A percentile compares a stretch with the other conserved stretches of the same genome.
phyloP scores from a whole-genome alignment of 1,140 invertebrate species.

The Drosophila cardini region DNA sequence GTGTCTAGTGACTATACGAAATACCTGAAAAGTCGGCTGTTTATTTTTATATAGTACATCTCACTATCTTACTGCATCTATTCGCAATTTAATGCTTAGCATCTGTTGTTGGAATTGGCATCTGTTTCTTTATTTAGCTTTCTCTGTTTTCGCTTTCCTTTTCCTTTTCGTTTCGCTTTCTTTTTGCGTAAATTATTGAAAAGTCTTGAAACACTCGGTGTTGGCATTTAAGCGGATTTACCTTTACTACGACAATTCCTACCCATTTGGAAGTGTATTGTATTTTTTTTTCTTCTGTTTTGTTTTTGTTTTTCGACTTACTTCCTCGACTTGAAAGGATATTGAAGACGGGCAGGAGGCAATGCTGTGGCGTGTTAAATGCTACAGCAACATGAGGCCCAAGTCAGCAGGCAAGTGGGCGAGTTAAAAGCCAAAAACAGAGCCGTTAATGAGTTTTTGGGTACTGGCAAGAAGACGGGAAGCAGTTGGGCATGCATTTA shows the following conservation, averaged over 20 bases:
- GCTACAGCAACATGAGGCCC: constrained; percentile 34
- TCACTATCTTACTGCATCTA: constrained; percentile 43
- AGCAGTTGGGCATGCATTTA: constrained; percentile 58
- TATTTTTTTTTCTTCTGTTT: not conserved
- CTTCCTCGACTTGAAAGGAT: constrained; percentile 35
- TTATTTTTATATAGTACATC: constrained; percentile 53
- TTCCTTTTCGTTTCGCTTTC: constrained; percentile 13
- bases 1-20: constrained; percentile 20
- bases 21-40: constrained; percentile 32
- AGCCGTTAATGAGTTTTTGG: constrained; percentile 74
- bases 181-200: constrained; percentile 72
- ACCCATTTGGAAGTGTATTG: not conserved
- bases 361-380: constrained; percentile 52
- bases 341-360: constrained; percentile 34
- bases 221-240: constrained; percentile 66
- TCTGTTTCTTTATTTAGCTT: constrained; percentile 21
- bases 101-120: constrained; percentile 48
- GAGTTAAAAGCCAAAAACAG: constrained; percentile 62
- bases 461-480: constrained; percentile 1
- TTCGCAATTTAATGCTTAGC: constrained; percentile 34
- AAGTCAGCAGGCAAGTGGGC: constrained; percentile 29
- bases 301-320: constrained; percentile 6
- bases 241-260: constrained; percentile 15
- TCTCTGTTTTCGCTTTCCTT: constrained; percentile 10
- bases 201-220: constrained; percentile 61